Evolutionary conservation across 2,113 vertebrate genomes (phyloP).

Genomic region (Thinocorus orbignyianus): DNA sequence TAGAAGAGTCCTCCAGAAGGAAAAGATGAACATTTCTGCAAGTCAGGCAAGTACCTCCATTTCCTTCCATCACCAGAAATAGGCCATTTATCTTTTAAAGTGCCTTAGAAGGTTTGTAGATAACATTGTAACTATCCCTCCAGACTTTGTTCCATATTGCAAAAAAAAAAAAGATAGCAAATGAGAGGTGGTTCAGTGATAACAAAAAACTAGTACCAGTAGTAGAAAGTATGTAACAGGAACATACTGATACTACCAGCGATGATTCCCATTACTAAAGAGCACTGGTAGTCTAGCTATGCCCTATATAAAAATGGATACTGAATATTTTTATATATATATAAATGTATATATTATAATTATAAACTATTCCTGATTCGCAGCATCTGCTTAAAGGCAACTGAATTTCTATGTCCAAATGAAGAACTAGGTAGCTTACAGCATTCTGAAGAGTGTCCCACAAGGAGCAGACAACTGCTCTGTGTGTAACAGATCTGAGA

Average conservation of each 20-base stretch:
- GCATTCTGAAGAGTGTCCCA: not conserved
- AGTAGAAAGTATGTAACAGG: not conserved
- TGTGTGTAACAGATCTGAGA: not conserved
- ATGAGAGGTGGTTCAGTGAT: not conserved
- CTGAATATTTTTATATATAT: too few relatives aligned
- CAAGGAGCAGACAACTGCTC: not conserved
- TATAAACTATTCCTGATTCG: not conserved
- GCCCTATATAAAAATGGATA: not conserved
- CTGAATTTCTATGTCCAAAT: not conserved
- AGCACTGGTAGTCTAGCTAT: not conserved
- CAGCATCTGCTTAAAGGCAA: not conserved
- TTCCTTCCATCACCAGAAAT: not conserved
- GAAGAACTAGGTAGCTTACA: not conserved
- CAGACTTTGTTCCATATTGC: not conserved
- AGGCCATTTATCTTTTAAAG: not conserved
- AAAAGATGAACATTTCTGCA: not conserved
- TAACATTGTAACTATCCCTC: not conserved
- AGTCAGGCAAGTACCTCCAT: not conserved
- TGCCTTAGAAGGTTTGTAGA: not conserved
- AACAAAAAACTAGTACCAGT: not conserved
- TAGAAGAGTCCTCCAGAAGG: not conserved
- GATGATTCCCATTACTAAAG: not conserved
- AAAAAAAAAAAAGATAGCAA: not conserved
- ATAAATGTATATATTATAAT: not conserved
- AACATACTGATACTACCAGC: not conserved